Conservation (phyloP, 2,888 invertebrate genomes). For the Pyrrhosoma nymphula region DNA sequence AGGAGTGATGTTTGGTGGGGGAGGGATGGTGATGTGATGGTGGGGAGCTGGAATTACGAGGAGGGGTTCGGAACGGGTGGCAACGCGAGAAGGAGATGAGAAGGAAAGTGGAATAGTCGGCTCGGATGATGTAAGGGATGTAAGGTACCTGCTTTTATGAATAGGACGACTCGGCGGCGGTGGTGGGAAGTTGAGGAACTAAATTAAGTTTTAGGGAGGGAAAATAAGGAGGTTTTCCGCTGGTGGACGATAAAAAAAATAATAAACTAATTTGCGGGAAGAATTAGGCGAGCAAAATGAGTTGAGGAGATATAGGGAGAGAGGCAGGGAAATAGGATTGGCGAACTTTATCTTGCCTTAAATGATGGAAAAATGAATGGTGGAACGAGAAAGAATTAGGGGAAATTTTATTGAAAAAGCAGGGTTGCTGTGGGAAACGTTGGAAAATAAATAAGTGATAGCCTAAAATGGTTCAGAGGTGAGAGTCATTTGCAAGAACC, state of each 20-base stretch:
- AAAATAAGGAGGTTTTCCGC: not conserved
- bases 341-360: not conserved
- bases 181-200: not conserved
- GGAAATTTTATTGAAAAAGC: not conserved
- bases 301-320: not conserved
- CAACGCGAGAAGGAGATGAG: not conserved
- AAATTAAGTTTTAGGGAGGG: constrained; percentile 32
- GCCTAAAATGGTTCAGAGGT: not conserved
- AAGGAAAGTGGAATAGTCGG: constrained; percentile 12
- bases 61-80: not conserved
- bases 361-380: not conserved
- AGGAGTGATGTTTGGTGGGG: not conserved
- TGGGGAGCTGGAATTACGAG: not conserved
- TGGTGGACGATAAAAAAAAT: not conserved
- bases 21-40: too few relatives aligned
- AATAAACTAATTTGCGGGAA: not conserved
- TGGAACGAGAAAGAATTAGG: not conserved
- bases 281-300: not conserved
- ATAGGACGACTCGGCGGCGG: not conserved
- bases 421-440: not conserved
- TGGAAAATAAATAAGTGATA: not conserved
- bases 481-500: not conserved
- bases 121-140: constrained; percentile 36
- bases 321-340: not conserved
- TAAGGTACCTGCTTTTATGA: constrained; percentile 29